Evolutionary conservation across 2,888 invertebrate species (phyloP), one percentile per base, ranked within the genome.

Genomic region (Acanthopleura granulata): DNA sequence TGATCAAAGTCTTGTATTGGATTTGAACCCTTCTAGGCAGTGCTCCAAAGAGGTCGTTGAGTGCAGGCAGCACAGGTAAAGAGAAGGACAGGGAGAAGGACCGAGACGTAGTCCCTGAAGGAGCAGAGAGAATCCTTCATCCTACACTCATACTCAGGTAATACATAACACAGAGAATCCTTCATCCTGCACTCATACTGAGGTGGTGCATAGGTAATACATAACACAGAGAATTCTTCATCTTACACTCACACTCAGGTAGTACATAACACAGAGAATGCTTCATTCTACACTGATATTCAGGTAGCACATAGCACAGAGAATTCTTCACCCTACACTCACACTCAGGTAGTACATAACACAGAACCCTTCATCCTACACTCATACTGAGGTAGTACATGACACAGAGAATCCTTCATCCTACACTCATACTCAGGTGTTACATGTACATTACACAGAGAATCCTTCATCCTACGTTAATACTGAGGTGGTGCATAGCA

Each of bases 141-240:
- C 88, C 89, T 11, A 84, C 82, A 49, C 85, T 86, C 77, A 78
- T 88, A 14, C 83, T 88, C 76, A 86, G 81, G 87, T 87, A 57
- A 12, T 6, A 57, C 18, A 40, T 40, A 40, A 40, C 40, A n/a
- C n/a, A 87, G 71, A 82, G 88, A 49, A 81, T 88, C 27, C 57
- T 57, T 57, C 18, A 57, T 22, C 57, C 57, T 12, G 18, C 18
- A 14, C 51, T 15, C 51, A 51, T 51, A 15, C 51, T 51, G 14
- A 51, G 51, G 51, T 51, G 18, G 18, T 51, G 18, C 14, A 15
- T 12, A 57, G 57, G 22, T 18, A 57, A 4, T 9, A n/a, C 12
- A n/a, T 57, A 57, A 57, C 57, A 18, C 57, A 87, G 71, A 82
- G 88, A 49, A 81, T 88, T 29, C 82, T 81, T 22, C 82, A 85